Evolutionary conservation across 2,113 vertebrate genomes (phyloP), one percentile per base, ranked within the genome.

Genomic region (Raphicerus campestris): DNA sequence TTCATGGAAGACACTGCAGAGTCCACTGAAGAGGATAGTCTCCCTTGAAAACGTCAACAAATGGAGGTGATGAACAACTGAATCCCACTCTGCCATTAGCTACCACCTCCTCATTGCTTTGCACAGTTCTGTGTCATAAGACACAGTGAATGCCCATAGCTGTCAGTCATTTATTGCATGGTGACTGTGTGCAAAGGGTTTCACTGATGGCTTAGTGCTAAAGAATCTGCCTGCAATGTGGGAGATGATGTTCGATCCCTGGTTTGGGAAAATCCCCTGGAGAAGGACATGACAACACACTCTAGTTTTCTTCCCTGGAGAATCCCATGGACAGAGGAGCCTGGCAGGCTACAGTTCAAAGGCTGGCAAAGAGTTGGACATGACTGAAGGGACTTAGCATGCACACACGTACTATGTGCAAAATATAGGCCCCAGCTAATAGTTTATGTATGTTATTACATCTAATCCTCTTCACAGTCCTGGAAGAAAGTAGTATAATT

Each of bases 61-160:
- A 26, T n/a, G n/a, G 3, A 63, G 17, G 5, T 1, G 1, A 82
- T 1, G 5, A 88, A 45, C 1, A 9, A 28, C 28, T 28, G 17
- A 55, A 81, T 60, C 45, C 56, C 32, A 56, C 56, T 78, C 66
- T 26, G 15, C 83, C 49, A 10, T 28, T 17, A 77, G 42, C 78
- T 55, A 16, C 80, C 26, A 20, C 77, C 13, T 32, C 6, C 42
- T 66, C 49, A 11, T 28, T 20, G 35, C 86, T 58, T 35, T 7
- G 7, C n/a, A 60, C 15, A 10, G 30, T 83, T 78, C 66, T 42
- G 9, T n/a, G 9, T n/a, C 35, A 10, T 51, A 91, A 94, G 81
- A 82, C 53, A 78, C 8, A 30, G 26, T 47, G 39, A 39, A 26
- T 87, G 7, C 32, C 51, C 60, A 16, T 0, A 84, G 85, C 32